A percentile compares a stretch with the other conserved stretches of the same genome.
phyloP scores from a whole-genome alignment of 2,888 invertebrate species.

The Dryococelus australis region DNA sequence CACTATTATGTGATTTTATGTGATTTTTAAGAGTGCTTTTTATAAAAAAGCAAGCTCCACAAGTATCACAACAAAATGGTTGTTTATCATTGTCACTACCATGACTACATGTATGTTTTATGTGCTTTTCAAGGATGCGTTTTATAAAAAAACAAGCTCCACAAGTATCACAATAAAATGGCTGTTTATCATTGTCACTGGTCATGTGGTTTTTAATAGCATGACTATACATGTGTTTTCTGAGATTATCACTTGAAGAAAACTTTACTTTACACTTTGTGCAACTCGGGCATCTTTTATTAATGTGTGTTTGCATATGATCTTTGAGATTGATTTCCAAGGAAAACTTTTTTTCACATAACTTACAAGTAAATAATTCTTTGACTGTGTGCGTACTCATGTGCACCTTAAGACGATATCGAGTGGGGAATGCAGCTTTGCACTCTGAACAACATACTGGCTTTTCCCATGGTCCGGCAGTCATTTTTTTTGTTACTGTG shows the following conservation, averaged over 20 bases:
- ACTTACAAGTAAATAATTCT: not conserved
- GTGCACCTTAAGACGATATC: not conserved
- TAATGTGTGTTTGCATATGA: not conserved
- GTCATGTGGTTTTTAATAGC: too few species aligned
- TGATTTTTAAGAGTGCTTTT: not conserved
- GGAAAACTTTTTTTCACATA: not conserved
- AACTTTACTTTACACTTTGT: too few species aligned
- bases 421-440: not conserved
- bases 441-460: not conserved
- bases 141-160: not conserved
- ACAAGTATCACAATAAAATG: not conserved
- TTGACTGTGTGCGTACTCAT: not conserved
- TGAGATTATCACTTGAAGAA: too few species aligned
- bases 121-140: not conserved
- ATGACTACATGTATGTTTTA: not conserved
- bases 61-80: not conserved
- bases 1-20: not conserved
- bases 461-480: not conserved
- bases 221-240: too few species aligned
- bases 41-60: not conserved
- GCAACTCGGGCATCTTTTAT: not conserved
- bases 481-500: not conserved
- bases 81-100: not conserved
- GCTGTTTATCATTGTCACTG: not conserved
- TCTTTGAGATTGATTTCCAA: not conserved